Base-by-base conservation (phyloP, 2,797 vertebrate genomes). In the Mionectes olivaceus region DNA sequence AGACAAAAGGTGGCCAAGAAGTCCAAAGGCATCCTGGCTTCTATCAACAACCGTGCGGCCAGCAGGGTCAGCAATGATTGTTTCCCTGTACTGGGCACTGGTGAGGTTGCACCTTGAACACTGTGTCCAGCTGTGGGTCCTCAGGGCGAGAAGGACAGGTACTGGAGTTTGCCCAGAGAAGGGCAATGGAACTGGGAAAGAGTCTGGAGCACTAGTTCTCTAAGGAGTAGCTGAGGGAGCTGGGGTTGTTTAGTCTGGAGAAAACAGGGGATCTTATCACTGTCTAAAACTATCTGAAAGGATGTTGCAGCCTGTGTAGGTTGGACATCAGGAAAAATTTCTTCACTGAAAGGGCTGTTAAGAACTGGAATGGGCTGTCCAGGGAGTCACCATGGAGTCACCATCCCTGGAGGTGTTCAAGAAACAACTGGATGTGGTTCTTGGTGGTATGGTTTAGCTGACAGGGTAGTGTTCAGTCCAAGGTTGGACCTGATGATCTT, bases 31-130 rank as follows among this genome's bases (percentile, higher is more conserved):
- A 49, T 28, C 9, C 35, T 28, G 22, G 47, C 6, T 32, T 37
- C 5, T 28, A 35, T 28, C 22, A 60, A 41, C 12, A 35, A 35
- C 1, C 75, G 22, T 3, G 55, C 0, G 1, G 47, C 22, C 47
- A 82, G 55, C 30, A 60, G 55, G 6, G 49, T 23, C 35, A 61
- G 61, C 18, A 55, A 32, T 4, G 32, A 43, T 3, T 35, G 32
- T 22, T 6, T 6, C 15, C 9, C 6, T 43, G 27, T 21, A 24
- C 32, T 55, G 0, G 0, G 27, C 56, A 55, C 19, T 21, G 22
- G 6, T 32, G 55, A 61, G 16, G 63, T 13, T 19, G 41, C 12
- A 35, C 8, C 32, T 11, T 27, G 41, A 75, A 69, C 33, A 4
- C 21, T 35, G 3, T 10, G 27, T 2, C 47, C 32, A 76, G 23